These are phyloP conservation scores for Nowickia ferox DNA, from an alignment of 2,888 invertebrate genomes.

Conservation along the genomic window DNA sequence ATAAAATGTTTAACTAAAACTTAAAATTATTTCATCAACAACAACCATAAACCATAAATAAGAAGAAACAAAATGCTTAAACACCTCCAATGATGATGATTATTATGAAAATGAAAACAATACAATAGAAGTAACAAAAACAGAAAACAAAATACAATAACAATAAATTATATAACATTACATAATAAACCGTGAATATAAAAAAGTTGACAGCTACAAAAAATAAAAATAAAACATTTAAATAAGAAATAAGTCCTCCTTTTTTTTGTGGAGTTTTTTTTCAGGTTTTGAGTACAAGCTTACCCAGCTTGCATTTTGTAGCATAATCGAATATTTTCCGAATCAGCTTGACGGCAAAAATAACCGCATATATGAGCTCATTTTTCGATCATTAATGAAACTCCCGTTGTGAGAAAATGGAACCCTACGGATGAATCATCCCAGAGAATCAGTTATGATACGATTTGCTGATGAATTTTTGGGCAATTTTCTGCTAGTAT, in stretches of 20 bases:
- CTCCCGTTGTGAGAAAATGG: too few species aligned
- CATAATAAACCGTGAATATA: constrained; percentile 68
- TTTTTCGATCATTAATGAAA: too few species aligned
- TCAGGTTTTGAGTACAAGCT: background rate
- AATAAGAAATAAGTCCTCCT: constrained; percentile 1
- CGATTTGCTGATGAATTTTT: too few species aligned
- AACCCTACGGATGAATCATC: too few species aligned
- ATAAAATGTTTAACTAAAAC: constrained; percentile 24
- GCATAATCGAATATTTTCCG: too few species aligned
- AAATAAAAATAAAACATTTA: background rate
- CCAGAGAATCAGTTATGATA: too few species aligned
- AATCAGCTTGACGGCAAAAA: too few species aligned
- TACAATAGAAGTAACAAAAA: constrained; percentile 21
- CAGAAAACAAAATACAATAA: constrained; percentile 1
- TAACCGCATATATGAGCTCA: too few species aligned
- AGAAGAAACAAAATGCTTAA: background rate
- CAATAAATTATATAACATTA: constrained; percentile 66
- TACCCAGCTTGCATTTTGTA: too few species aligned
- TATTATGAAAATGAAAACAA: constrained; percentile 55
- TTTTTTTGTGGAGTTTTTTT: background rate
- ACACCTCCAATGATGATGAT: constrained; percentile 2
- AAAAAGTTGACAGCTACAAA: constrained; percentile 25
- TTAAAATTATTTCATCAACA: constrained; percentile 42
- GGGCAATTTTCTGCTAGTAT: too few species aligned
- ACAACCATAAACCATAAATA: constrained; percentile 8